phyloP scores from a whole-genome alignment of 1,140 invertebrate genomes.

The Asbolus verrucosus region DNA sequence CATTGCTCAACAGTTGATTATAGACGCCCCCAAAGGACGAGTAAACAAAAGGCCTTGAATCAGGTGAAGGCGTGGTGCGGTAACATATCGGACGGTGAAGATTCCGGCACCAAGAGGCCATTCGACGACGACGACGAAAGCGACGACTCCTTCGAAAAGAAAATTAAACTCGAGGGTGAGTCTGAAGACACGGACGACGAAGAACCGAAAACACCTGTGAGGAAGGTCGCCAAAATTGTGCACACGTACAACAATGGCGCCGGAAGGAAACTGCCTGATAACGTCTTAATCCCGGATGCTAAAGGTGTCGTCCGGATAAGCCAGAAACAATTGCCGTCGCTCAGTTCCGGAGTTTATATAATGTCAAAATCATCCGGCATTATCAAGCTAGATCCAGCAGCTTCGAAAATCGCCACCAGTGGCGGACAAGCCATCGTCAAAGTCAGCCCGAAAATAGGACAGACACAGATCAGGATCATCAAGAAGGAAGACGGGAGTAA shows the following conservation, averaged over 20 bases:
- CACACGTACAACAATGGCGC: slow-evolving; percentile 46
- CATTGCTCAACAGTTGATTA: slow-evolving; percentile 41
- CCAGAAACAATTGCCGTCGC: slow-evolving; percentile 78
- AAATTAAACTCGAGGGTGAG: slow-evolving; percentile 66
- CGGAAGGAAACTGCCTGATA: slow-evolving; percentile 57
- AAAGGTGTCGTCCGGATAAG: slow-evolving; percentile 81
- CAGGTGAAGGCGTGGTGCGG: slow-evolving; percentile 88
- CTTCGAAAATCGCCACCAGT: slow-evolving; percentile 59
- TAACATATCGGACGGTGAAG: slow-evolving; percentile 73
- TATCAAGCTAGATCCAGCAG: slow-evolving; percentile 64
- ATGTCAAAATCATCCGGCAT: slow-evolving; percentile 78
- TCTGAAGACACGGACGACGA: slow-evolving; percentile 62
- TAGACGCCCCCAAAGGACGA: slow-evolving; percentile 79
- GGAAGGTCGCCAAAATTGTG: slow-evolving; percentile 35
- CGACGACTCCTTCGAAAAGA: slow-evolving; percentile 66
- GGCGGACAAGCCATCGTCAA: slow-evolving; percentile 62
- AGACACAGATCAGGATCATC: slow-evolving; percentile 62
- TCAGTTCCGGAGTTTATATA: slow-evolving; percentile 76
- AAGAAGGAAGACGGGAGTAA: slow-evolving; percentile 58
- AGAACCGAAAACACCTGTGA: slow-evolving; percentile 29
- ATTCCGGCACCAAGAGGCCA: slow-evolving; percentile 57
- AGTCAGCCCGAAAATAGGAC: slow-evolving; percentile 63
- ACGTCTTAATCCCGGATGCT: slow-evolving; percentile 68
- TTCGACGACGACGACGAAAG: slow-evolving; percentile 67
- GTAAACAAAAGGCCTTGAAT: slow-evolving; percentile 83